Evolutionary conservation across 2,113 vertebrate genomes (phyloP).

Genomic region (Oceanites oceanicus): DNA sequence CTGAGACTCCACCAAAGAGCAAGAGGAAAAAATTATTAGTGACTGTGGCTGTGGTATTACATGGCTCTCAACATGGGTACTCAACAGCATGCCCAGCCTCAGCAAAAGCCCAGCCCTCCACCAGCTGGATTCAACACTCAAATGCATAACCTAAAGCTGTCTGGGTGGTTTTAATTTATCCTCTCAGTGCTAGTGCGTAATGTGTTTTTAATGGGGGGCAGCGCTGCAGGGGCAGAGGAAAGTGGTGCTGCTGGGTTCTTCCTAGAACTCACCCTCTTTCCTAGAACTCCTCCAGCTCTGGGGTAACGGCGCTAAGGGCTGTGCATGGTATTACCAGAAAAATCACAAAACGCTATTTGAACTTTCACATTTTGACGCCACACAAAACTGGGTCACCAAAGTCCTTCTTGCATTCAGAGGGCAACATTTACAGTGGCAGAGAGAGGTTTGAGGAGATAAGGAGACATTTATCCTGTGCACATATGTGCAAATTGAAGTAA

Average conservation of each 20-base stretch:
- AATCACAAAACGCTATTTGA: background rate
- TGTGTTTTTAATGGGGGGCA: constrained; percentile 42
- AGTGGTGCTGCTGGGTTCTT: background rate
- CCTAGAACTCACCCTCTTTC: constrained; percentile 41
- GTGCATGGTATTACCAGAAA: background rate
- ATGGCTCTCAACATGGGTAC: fast-evolving
- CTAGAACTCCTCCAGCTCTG: background rate
- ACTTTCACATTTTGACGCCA: background rate
- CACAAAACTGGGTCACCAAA: background rate
- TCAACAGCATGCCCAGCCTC: background rate
- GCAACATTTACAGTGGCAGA: background rate
- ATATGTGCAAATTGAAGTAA: background rate
- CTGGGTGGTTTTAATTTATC: constrained; percentile 19
- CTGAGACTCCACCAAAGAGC: background rate
- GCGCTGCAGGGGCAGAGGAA: background rate
- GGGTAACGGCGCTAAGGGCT: background rate
- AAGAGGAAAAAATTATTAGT: background rate
- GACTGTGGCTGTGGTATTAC: background rate
- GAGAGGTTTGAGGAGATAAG: background rate
- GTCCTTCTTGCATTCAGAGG: background rate
- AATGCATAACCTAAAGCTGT: constrained; percentile 8
- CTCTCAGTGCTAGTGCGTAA: background rate
- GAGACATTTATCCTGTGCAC: background rate
- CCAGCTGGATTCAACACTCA: background rate
- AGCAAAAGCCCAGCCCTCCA: background rate